Conservation (phyloP, 1,140 invertebrate species). For the Drosophila prosaltans region DNA sequence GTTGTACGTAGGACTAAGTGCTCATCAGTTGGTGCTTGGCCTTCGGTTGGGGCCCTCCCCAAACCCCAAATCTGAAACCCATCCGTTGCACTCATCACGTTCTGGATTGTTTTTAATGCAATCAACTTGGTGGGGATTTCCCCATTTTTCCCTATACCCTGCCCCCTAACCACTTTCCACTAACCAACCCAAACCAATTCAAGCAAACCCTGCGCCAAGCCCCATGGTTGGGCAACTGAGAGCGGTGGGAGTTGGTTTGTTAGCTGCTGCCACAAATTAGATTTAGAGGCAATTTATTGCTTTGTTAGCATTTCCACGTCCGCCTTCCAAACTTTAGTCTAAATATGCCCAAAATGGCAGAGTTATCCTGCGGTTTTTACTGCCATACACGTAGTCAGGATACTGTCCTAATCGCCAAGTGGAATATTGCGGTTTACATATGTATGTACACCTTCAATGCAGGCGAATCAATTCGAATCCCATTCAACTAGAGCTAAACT, state of each 20-base stretch:
- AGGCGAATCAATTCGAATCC: background rate
- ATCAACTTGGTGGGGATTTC: slow-evolving; percentile 36
- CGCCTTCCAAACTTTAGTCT: slow-evolving; percentile 26
- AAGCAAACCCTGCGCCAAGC: background rate
- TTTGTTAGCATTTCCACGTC: slow-evolving; percentile 62
- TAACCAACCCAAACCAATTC: background rate
- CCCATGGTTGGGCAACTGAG: too few relatives aligned
- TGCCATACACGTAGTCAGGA: slow-evolving; percentile 26
- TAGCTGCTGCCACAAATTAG: slow-evolving; percentile 56
- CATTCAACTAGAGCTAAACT: too few relatives aligned
- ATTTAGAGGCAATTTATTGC: slow-evolving; percentile 68
- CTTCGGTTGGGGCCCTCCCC: background rate
- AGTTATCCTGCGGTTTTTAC: slow-evolving; percentile 17
- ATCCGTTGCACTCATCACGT: slow-evolving; percentile 48
- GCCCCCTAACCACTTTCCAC: background rate
- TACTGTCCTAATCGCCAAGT: background rate
- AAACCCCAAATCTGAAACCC: slow-evolving; percentile 1
- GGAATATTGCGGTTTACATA: background rate
- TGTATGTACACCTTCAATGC: too few relatives aligned
- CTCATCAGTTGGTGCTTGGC: slow-evolving; percentile 42
- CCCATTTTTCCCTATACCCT: background rate
- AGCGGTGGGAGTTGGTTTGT: slow-evolving; percentile 1
- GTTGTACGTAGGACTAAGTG: slow-evolving; percentile 52
- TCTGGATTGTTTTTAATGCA: slow-evolving; percentile 61
- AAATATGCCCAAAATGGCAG: slow-evolving; percentile 51